These are phyloP conservation scores for Lagopus leucura DNA, from an alignment of 2,113 vertebrate genomes.

Conservation along the genomic window DNA sequence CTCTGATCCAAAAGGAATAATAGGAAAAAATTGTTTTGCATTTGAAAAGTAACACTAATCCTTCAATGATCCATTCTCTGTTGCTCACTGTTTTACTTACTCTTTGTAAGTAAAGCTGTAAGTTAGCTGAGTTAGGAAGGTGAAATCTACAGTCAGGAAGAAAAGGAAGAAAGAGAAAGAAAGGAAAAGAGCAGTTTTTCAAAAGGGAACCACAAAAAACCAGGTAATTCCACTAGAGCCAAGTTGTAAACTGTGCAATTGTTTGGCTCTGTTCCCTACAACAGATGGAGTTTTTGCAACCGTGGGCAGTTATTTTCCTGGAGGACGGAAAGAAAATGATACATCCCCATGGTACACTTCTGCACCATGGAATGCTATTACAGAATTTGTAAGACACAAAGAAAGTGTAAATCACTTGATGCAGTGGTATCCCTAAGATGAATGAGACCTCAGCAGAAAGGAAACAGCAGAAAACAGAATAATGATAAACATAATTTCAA, in stretches of 20 bases:
- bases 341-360: fast-evolving
- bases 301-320: neutral
- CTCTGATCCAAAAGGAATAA: neutral
- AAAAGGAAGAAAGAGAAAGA: neutral
- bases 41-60: neutral
- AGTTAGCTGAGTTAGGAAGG: neutral
- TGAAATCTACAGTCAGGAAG: neutral
- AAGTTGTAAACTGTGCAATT: neutral
- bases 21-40: neutral
- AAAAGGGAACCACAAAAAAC: neutral
- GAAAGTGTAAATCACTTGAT: neutral
- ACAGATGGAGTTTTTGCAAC: neutral
- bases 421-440: neutral
- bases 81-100: neutral
- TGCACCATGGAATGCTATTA: neutral
- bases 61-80: neutral
- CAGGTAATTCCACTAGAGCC: neutral
- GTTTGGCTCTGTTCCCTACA: neutral
- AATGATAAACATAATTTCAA: neutral
- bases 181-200: neutral
- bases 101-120: neutral
- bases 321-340: neutral
- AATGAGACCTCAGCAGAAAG: neutral
- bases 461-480: neutral
- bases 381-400: neutral